These are phyloP conservation scores for Dioctria linearis DNA, from an alignment of 2,888 invertebrate species.

Conservation along the genomic window DNA sequence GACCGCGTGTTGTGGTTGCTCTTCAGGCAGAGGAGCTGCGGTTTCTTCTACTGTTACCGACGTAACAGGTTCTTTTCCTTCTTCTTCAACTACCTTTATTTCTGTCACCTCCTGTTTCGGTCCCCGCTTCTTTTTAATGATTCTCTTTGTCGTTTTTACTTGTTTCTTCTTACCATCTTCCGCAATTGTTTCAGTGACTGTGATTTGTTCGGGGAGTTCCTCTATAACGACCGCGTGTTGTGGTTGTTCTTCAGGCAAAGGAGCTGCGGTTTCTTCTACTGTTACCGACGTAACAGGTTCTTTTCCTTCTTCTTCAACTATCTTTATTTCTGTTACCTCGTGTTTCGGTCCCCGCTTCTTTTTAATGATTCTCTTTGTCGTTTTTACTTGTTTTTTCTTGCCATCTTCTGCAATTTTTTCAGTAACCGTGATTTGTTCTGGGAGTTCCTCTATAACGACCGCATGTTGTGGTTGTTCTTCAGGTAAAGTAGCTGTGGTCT, in stretches of 20 bases:
- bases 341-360: slow-evolving; percentile 67
- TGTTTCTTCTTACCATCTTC: slow-evolving; percentile 57
- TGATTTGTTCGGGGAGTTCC: slow-evolving; percentile 64
- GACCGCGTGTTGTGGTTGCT: not conserved
- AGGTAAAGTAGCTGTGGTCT: slow-evolving; percentile 61
- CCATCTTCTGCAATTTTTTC: slow-evolving; percentile 66
- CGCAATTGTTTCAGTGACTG: slow-evolving; percentile 61
- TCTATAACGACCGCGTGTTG: slow-evolving; percentile 61
- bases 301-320: slow-evolving; percentile 61
- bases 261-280: slow-evolving; percentile 57
- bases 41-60: slow-evolving; percentile 66
- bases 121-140: slow-evolving; percentile 52
- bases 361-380: slow-evolving; percentile 63
- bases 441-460: slow-evolving; percentile 56
- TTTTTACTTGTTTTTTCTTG: slow-evolving; percentile 61
- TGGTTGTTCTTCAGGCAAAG: slow-evolving; percentile 58
- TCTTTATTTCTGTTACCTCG: slow-evolving; percentile 66
- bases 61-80: slow-evolving; percentile 67
- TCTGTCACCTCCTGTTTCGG: slow-evolving; percentile 66
- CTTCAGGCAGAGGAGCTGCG: slow-evolving; percentile 60
- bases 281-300: slow-evolving; percentile 63
- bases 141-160: slow-evolving; percentile 57
- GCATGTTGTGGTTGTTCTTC: slow-evolving; percentile 57
- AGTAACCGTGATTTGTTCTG: slow-evolving; percentile 66
- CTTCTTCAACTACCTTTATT: slow-evolving; percentile 68